Percentiles rank a stretch among this genome's conserved stretches.
Conservation (phyloP, 2,113 vertebrate species). For the Platichthys flesus region DNA sequence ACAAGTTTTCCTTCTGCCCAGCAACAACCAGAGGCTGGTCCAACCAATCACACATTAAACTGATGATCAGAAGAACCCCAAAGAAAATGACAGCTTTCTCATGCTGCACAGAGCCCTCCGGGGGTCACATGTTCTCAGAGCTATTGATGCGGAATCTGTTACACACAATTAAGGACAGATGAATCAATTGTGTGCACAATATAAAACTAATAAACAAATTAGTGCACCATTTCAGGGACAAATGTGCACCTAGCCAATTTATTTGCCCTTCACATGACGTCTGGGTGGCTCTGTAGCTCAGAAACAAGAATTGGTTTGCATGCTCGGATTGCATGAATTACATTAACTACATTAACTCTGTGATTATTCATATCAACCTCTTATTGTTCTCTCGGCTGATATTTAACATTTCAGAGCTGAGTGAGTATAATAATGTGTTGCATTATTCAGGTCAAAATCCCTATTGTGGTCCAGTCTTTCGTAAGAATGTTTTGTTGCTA, state of each 20-base stretch:
- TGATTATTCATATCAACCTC: conserved; percentile 60
- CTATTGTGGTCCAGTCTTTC: conserved; percentile 1
- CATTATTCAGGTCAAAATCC: conserved; percentile 40
- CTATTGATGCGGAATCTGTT: conserved; percentile 3
- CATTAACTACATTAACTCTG: not conserved
- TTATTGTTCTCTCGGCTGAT: conserved; percentile 56
- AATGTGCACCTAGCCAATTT: not conserved
- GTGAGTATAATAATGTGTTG: conserved; percentile 24
- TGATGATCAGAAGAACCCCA: conserved; percentile 19
- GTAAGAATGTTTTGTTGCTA: not conserved
- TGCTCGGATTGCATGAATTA: not conserved
- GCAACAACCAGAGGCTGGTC: conserved; percentile 69
- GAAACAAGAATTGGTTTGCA: not conserved
- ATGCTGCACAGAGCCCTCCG: conserved; percentile 5
- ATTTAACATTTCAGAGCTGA: conserved; percentile 39
- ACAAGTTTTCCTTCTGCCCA: conserved; percentile 36
- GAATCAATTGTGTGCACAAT: conserved; percentile 8
- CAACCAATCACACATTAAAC: conserved; percentile 48
- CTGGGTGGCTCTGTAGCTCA: conserved; percentile 9
- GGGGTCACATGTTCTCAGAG: conserved; percentile 13
- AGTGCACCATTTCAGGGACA: not conserved
- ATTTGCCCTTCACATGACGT: conserved; percentile 16
- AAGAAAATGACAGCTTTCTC: conserved; percentile 4
- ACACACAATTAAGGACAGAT: not conserved
- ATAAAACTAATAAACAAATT: conserved; percentile 3